These are phyloP conservation scores for Cephus pulcher DNA, from an alignment of 2,888 invertebrate genomes.

Conservation along the genomic window DNA sequence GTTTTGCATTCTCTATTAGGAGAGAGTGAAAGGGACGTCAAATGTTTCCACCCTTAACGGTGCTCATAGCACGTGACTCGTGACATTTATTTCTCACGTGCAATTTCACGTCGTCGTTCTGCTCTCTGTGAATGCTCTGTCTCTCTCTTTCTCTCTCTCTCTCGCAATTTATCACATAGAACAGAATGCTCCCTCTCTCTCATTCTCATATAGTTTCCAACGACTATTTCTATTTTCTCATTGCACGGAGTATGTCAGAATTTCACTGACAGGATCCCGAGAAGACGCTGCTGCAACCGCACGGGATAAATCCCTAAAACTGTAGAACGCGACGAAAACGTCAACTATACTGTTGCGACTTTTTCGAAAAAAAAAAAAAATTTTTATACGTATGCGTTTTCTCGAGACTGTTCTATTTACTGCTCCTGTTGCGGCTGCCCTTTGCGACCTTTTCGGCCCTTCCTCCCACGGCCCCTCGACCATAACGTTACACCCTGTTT, in stretches of 20 bases:
- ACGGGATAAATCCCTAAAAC: background rate
- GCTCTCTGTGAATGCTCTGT: background rate
- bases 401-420: background rate
- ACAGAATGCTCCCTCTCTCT: no score
- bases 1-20: constrained; percentile 4
- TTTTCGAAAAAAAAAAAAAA: background rate
- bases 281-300: background rate
- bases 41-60: background rate
- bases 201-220: background rate
- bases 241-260: background rate
- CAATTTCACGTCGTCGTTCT: background rate
- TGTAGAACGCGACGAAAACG: background rate
- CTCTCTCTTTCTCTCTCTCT: no score
- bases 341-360: background rate
- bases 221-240: background rate
- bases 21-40: background rate
- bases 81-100: constrained; percentile 7
- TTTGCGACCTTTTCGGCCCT: background rate
- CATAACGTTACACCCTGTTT: background rate
- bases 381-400: background rate
- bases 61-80: background rate
- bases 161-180: no score
- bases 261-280: background rate
- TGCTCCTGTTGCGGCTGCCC: background rate
- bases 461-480: background rate